These are phyloP conservation scores for Tineola bisselliella DNA, from an alignment of 2,888 invertebrate genomes.

Conservation along the genomic window DNA sequence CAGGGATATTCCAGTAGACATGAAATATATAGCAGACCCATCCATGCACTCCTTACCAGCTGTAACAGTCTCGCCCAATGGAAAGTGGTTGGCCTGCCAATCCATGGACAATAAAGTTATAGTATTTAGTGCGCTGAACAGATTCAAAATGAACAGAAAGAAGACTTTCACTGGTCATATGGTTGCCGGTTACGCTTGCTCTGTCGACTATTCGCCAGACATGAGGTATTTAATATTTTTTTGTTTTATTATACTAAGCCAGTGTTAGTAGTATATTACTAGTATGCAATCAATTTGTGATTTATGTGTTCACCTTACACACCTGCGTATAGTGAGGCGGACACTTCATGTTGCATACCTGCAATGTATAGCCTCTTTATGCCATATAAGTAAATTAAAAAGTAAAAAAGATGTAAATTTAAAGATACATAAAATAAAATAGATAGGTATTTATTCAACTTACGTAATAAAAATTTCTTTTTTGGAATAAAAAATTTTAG, in stretches of 20 bases:
- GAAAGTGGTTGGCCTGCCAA: constrained; percentile 99
- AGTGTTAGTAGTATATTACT: not conserved
- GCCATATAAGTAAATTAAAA: too few species aligned
- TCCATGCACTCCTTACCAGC: constrained; percentile 99
- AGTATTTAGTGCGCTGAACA: constrained; percentile 96
- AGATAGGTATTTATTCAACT: too few species aligned
- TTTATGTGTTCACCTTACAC: too few species aligned
- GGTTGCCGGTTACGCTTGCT: constrained; percentile 99
- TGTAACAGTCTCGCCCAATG: constrained; percentile 94
- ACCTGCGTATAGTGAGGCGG: too few species aligned
- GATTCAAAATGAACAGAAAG: constrained; percentile 97
- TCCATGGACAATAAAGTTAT: constrained; percentile 99
- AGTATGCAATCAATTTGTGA: too few species aligned
- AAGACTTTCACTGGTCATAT: constrained; percentile 98
- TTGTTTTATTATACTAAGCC: not conserved
- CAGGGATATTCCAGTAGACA: constrained; percentile 95
- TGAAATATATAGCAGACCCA: constrained; percentile 99
- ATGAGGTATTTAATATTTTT: constrained; percentile 76
- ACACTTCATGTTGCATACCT: too few species aligned
- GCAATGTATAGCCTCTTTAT: too few species aligned
- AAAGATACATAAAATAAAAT: too few species aligned
- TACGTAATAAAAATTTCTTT: too few species aligned
- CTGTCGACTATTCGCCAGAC: constrained; percentile 96
- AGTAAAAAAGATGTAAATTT: too few species aligned
- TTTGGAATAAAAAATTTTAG: too few species aligned